Evolutionary conservation across 2,113 vertebrate species (phyloP), one percentile per base, ranked within the genome.

Genomic region (Alligator sinensis): DNA sequence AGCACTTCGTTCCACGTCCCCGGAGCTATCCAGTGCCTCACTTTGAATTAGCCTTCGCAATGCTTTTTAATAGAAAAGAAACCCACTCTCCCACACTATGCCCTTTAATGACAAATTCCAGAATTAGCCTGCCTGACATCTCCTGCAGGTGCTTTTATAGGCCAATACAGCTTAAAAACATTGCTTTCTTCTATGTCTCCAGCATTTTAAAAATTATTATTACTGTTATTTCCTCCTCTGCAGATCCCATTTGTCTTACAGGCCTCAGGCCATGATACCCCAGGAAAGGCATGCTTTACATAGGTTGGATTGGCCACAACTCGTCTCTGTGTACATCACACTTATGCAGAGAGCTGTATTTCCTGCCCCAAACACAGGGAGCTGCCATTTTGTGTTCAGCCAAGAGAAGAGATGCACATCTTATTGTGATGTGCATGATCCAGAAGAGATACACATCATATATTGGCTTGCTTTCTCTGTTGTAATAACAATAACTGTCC

Each of bases 21-120:
- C 59, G 74, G 1, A 5, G 19, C 9, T 19, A 80, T 61, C 27
- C 0, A 0, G 55, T 68, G 55, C 25, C 25, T 34, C 77, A 25
- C 80, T 2, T 19, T 55, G 70, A 86, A 63, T 84, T 60, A 76
- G 61, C 5, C 54, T 25, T 58, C 72, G 38, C 78, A 91, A 68
- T 0, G 24, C 11, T 5, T 77, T 25, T 9, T 17, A 66, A 74
- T 47, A 17, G 59, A 55, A 89, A 76, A 8, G n/a, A 80, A 58
- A 54, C 19, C 27, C 68, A 12, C 30, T 34, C 34, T 34, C 19
- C 27, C 68, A 47, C 47, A 47, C 47, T 47, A 47, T 47, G 47
- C 47, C 47, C 47, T 47, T 47, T 47, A 47, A 47, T 47, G 47
- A 47, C 47, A 47, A 47, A 47, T 47, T 47, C 47, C 47, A 47